Percentiles rank a stretch among this genome's conserved stretches.
Conservation (phyloP, 1,140 invertebrate species). For the Riptortus pedestris region DNA sequence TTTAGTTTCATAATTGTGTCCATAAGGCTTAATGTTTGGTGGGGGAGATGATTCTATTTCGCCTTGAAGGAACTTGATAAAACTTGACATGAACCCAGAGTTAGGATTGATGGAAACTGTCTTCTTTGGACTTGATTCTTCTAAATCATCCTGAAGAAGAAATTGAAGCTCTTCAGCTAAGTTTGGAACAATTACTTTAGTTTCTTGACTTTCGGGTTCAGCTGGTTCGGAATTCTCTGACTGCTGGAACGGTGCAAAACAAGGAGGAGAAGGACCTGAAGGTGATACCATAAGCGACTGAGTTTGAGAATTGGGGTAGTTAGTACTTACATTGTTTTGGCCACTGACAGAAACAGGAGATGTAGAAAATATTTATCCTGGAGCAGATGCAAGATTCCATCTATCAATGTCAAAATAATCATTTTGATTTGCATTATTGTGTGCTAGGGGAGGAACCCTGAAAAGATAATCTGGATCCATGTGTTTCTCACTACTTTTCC, state of each 20-base stretch:
- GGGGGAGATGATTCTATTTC: constrained; percentile 68
- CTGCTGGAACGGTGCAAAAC: constrained; percentile 50
- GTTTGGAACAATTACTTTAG: constrained; percentile 72
- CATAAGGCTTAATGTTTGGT: constrained; percentile 35
- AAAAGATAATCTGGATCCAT: constrained; percentile 30
- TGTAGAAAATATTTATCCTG: constrained; percentile 51
- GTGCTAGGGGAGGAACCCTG: constrained; percentile 57
- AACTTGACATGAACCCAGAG: constrained; percentile 71
- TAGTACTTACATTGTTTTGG: constrained; percentile 44
- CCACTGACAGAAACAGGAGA: constrained; percentile 42
- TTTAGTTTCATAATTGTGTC: constrained; percentile 20
- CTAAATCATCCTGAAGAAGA: constrained; percentile 42
- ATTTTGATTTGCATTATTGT: constrained; percentile 52
- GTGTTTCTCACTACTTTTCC: constrained; percentile 28
- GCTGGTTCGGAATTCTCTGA: constrained; percentile 3
- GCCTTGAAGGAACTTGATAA: constrained; percentile 71
- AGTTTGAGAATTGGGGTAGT: constrained; percentile 41
- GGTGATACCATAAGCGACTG: constrained; percentile 52
- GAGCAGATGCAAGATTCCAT: constrained; percentile 56
- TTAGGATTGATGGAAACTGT: constrained; percentile 16
- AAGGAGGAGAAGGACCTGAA: constrained; percentile 47
- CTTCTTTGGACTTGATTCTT: constrained; percentile 10
- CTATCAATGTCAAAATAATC: constrained; percentile 62
- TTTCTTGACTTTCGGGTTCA: constrained; percentile 48
- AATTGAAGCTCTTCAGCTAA: constrained; percentile 75